Evolutionary conservation across 2,888 invertebrate species (phyloP).

Genomic region (Carterocephalus palaemon): DNA sequence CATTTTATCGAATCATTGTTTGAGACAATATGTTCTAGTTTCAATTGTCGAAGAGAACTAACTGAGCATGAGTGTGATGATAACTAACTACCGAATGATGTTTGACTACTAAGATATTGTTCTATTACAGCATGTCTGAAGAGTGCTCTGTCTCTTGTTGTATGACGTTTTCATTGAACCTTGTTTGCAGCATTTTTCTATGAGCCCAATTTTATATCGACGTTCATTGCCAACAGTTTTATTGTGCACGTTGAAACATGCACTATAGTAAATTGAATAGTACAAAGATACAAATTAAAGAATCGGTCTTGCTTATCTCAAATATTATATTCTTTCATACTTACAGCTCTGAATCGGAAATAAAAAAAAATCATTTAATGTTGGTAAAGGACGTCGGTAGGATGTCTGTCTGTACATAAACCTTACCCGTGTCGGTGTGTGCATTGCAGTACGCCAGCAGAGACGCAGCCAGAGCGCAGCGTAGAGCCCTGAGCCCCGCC

Average conservation of each 20-base stretch:
- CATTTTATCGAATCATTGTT: conserved; percentile 28
- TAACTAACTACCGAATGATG: conserved; percentile 47
- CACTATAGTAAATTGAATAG: too few relatives aligned
- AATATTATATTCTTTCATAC: too few relatives aligned
- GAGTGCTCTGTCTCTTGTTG: not conserved
- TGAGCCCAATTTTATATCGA: conserved; percentile 11
- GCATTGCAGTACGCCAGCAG: conserved; percentile 93
- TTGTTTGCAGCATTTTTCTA: conserved; percentile 9
- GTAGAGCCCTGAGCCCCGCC: conserved; percentile 79
- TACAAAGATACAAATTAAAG: too few relatives aligned
- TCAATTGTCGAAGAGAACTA: not conserved
- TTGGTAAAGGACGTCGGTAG: conserved; percentile 18
- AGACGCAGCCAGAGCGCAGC: conserved; percentile 91
- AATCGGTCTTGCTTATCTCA: too few relatives aligned
- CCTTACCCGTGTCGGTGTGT: conserved; percentile 61
- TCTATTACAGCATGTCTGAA: conserved; percentile 9
- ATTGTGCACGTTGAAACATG: too few relatives aligned
- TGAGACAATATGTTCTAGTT: conserved; percentile 18
- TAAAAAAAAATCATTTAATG: not conserved
- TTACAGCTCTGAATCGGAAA: too few relatives aligned
- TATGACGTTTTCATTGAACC: conserved; percentile 7
- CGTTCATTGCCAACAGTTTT: conserved; percentile 9
- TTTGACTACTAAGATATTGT: conserved; percentile 20
- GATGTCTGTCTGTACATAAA: conserved; percentile 46
- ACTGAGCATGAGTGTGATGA: conserved; percentile 33